Percentiles rank a stretch among this genome's conserved stretches.
phyloP scores from a whole-genome alignment of 2,797 vertebrate genomes.

The Catharus ustulatus region DNA sequence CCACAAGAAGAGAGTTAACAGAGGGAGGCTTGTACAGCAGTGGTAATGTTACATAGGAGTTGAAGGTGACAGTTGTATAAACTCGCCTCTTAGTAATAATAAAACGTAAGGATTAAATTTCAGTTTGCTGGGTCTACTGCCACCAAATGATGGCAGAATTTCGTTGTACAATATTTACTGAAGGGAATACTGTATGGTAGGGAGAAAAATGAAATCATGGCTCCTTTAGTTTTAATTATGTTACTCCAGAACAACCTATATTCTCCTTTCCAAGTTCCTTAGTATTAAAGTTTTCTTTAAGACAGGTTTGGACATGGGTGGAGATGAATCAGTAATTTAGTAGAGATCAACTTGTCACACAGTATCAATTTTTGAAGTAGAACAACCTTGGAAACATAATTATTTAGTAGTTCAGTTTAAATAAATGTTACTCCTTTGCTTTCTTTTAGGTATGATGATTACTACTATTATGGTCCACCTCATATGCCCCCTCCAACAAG shows the following conservation, averaged over 20 bases:
- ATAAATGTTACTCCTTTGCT: not conserved
- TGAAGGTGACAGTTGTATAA: not conserved
- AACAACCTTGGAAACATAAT: not conserved
- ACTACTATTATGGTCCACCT: constrained; percentile 96
- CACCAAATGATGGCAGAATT: not conserved
- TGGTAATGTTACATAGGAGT: not conserved
- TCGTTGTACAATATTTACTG: not conserved
- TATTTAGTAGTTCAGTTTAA: not conserved
- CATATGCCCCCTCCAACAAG: constrained; percentile 91
- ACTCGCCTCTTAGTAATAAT: not conserved
- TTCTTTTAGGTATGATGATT: constrained; percentile 92
- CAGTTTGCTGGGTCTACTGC: not conserved
- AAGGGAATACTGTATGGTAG: not conserved
- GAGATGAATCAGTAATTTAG: not conserved
- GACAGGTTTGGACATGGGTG: not conserved
- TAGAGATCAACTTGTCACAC: not conserved
- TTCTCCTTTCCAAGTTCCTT: not conserved
- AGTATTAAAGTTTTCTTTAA: not conserved
- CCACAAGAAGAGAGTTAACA: fast-evolving
- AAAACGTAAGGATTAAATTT: not conserved
- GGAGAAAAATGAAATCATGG: not conserved
- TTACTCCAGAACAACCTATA: not conserved
- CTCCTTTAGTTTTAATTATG: not conserved
- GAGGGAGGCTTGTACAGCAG: not conserved
- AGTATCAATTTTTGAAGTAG: not conserved